Conservation (phyloP, 2,888 invertebrate genomes). For the Petrolisthes cinctipes region DNA sequence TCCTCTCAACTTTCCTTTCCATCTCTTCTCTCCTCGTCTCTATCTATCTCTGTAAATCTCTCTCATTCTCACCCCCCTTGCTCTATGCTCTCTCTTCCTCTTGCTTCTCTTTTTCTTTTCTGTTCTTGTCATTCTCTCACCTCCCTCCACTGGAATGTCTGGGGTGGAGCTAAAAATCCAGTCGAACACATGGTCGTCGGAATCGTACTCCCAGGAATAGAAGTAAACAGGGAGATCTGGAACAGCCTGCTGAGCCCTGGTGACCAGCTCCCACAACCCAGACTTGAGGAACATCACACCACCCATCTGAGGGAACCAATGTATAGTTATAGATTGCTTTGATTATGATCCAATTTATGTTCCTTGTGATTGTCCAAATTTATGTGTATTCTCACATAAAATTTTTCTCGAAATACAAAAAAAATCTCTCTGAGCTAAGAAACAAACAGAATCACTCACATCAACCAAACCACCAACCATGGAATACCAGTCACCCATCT, state of each 20-base stretch:
- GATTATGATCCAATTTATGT: background rate
- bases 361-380: no score
- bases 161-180: constrained; percentile 55
- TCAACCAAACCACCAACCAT: constrained; percentile 58
- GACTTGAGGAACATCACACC: constrained; percentile 63
- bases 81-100: background rate
- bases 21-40: constrained; percentile 23
- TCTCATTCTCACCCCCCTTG: constrained; percentile 15
- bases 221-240: constrained; percentile 39
- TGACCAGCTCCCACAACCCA: constrained; percentile 51
- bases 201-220: constrained; percentile 63
- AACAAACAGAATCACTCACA: constrained; percentile 32
- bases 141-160: constrained; percentile 52
- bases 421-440: background rate
- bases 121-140: constrained; percentile 1
- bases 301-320: constrained; percentile 39
- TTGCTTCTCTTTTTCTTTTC: background rate
- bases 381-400: no score
- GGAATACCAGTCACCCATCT: constrained; percentile 56
- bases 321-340: background rate
- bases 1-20: constrained; percentile 12
- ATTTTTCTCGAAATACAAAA: background rate
- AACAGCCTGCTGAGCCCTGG: background rate
- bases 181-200: constrained; percentile 53
- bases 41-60: constrained; percentile 8